Percentiles rank a stretch among this genome's conserved stretches.
Conservation (phyloP, 2,113 vertebrate species). For the Meles meles region DNA sequence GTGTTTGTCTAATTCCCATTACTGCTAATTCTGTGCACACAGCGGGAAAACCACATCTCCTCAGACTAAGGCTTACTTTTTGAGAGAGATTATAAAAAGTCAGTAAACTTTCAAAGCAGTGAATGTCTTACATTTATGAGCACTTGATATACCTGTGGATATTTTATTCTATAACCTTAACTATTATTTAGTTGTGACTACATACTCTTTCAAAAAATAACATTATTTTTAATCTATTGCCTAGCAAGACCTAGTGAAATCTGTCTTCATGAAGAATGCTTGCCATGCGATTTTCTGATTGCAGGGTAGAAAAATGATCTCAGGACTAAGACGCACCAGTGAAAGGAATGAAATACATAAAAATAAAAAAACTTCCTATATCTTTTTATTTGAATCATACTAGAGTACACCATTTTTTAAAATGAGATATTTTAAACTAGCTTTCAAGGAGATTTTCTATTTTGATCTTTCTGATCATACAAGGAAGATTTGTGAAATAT, state of each 20-base stretch:
- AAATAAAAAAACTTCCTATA: neutral
- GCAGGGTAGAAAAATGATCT: slow-evolving; percentile 21
- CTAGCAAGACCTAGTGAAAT: neutral
- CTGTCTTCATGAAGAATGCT: slow-evolving; percentile 28
- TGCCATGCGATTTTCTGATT: slow-evolving; percentile 18
- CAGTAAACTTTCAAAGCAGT: neutral
- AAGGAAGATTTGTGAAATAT: neutral
- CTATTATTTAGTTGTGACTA: neutral
- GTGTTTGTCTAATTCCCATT: slow-evolving; percentile 39
- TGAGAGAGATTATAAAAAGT: neutral
- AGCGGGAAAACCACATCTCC: neutral
- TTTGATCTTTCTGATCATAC: neutral
- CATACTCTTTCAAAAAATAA: neutral
- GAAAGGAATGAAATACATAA: slow-evolving; percentile 17
- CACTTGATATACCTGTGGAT: neutral
- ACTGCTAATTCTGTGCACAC: slow-evolving; percentile 26
- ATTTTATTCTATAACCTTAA: neutral
- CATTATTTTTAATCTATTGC: slow-evolving; percentile 23
- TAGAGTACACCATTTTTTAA: neutral
- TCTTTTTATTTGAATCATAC: neutral
- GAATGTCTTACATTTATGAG: neutral
- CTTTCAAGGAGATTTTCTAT: neutral
- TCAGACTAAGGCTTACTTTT: neutral
- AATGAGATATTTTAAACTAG: neutral
- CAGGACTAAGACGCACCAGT: neutral